Base-by-base conservation (phyloP, 2,888 invertebrate genomes). In the Latheticus oryzae region DNA sequence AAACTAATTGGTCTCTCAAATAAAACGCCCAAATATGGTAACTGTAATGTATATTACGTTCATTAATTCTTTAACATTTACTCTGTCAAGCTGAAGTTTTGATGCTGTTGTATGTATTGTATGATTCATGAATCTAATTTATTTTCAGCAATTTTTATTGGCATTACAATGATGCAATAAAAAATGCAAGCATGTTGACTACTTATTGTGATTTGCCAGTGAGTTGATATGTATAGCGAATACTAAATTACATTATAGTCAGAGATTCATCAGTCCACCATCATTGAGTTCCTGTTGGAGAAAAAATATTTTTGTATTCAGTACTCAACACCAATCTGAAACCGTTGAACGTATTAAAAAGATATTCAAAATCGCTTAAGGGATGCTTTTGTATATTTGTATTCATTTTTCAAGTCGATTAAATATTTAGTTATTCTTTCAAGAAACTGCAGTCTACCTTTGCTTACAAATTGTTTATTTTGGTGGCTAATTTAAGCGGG, bases 111-210 rank as follows among this genome's bases (percentile, higher is more conserved):
- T 32, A n/a, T n/a, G n/a, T 8, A 17, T 17, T 42, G 42, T 26
- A 38, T 38, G 38, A 42, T 15, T 38, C 21, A 23, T 38, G 13
- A 38, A 38, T 23, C 12, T 45, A 30, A 45, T 45, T 45, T 42
- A 42, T 42, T 42, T 26, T 16, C 42, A 17, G 16, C 28, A 42
- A 28, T 17, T 42, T 28, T 42, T 28, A 17, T 42, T 28, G 42
- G 17, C 42, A 42, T 28, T 38, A 38, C 17, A 30, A 45, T 45
- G 30, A 45, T 45, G 45, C 12, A 28, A 45, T 30, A 28, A 26
- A 12, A 45, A 45, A 30, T 45, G 30, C 45, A 45, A 45, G 42
- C 42, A 16, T 38, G 38, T 38, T 12, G 21, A 21, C 38, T 19
- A 13, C 16, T 16, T 16, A 21, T 38, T 38, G 23, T 16, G 38